A percentile compares a stretch with the other conserved stretches of the same genome.
phyloP scores from a whole-genome alignment of 1,140 invertebrate species.

The Aporrectodea caliginosa region DNA sequence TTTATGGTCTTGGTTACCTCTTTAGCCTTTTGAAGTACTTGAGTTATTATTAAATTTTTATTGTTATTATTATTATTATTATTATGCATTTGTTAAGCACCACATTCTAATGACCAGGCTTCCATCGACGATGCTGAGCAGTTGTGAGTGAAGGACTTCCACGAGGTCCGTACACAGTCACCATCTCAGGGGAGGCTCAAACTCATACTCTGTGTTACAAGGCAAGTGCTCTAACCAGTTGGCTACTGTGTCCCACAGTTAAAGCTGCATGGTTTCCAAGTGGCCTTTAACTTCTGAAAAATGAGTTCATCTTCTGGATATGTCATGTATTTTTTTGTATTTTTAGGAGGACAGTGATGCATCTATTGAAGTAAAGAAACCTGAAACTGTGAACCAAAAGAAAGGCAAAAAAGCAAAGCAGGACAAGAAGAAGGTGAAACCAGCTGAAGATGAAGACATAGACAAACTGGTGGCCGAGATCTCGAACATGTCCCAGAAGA shows the following conservation, averaged over 20 bases:
- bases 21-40: too few relatives aligned
- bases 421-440: constrained; percentile 47
- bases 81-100: not conserved
- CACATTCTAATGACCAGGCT: too few relatives aligned
- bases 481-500: constrained; percentile 53
- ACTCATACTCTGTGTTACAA: too few relatives aligned
- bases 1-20: too few relatives aligned
- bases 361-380: not conserved
- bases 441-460: constrained; percentile 77
- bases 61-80: not conserved
- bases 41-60: not conserved
- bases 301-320: not conserved
- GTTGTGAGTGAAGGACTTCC: not conserved
- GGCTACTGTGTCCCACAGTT: too few relatives aligned
- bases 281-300: not conserved
- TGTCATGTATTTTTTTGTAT: not conserved
- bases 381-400: not conserved
- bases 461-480: constrained; percentile 71
- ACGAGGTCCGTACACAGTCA: not conserved
- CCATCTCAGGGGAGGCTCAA: too few relatives aligned
- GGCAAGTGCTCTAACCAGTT: too few relatives aligned
- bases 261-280: not conserved
- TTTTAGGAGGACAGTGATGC: not conserved
- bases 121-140: too few relatives aligned
- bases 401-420: constrained; percentile 9